phyloP scores from a whole-genome alignment of 2,113 vertebrate species.

The Ammodytes dubius region DNA sequence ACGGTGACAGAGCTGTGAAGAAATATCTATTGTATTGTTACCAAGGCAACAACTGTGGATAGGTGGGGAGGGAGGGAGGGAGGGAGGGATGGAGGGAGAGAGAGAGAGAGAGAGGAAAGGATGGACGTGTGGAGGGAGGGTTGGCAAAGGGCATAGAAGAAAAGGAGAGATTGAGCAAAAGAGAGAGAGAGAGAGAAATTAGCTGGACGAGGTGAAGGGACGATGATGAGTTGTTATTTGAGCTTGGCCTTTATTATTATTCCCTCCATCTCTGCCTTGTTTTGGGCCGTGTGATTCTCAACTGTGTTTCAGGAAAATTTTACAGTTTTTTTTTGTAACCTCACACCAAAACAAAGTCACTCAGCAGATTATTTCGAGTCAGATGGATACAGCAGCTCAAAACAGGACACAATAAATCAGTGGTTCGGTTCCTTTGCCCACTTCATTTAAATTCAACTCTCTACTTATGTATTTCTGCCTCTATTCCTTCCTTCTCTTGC shows the following conservation, averaged over 20 bases:
- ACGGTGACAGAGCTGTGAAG: conserved; percentile 78
- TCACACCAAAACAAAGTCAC: conserved; percentile 77
- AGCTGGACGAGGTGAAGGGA: conserved; percentile 16
- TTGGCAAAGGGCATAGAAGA: too few relatives aligned
- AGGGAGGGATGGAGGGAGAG: conserved; percentile 29
- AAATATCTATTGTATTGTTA: conserved; percentile 83
- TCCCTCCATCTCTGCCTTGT: conserved; percentile 55
- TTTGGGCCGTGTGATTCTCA: conserved; percentile 58
- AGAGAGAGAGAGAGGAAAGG: conserved; percentile 13
- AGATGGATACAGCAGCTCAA: conserved; percentile 29
- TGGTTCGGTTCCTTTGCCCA: conserved; percentile 2
- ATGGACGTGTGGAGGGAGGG: neutral
- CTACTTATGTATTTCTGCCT: neutral
- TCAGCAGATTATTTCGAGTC: conserved; percentile 74
- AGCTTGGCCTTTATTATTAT: conserved; percentile 41
- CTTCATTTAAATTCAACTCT: neutral
- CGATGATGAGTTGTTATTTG: conserved; percentile 24
- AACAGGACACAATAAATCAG: conserved; percentile 49
- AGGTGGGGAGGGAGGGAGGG: conserved; percentile 41
- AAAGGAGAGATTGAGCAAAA: neutral
- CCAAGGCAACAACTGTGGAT: conserved; percentile 81
- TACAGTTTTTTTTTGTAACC: conserved; percentile 68
- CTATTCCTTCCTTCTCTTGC: neutral
- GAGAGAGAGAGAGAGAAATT: neutral
- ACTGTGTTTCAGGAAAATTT: conserved; percentile 66